Conservation (phyloP, 2,888 invertebrate species). For the Napeogenes sylphis region DNA sequence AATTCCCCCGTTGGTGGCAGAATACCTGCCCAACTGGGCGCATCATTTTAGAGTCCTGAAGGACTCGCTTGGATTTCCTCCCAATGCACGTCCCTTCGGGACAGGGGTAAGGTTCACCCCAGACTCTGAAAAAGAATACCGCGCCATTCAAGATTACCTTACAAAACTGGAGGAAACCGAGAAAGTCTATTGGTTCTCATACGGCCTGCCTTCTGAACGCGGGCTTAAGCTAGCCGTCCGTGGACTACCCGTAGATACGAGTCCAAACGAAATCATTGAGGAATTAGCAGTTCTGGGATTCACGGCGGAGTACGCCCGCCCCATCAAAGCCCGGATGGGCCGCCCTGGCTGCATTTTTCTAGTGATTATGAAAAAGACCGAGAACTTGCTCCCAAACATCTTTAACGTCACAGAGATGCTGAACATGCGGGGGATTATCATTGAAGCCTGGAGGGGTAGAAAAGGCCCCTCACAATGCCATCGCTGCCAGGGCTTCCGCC, state of each 20-base stretch:
- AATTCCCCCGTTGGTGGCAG: no score
- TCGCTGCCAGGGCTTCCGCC: no score
- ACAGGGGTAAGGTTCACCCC: not conserved
- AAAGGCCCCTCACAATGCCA: no score
- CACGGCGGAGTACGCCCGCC: not conserved
- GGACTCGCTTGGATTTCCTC: no score
- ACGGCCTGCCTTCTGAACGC: slow-evolving; percentile 20
- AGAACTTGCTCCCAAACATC: no score
- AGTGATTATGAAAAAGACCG: not conserved
- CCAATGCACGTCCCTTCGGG: no score
- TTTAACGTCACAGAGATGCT: no score
- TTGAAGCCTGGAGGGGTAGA: no score
- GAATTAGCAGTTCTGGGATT: not conserved
- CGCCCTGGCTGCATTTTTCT: not conserved
- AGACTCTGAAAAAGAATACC: not conserved
- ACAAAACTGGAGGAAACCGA: not conserved
- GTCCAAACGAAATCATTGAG: not conserved
- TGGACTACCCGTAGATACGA: slow-evolving; percentile 4
- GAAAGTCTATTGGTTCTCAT: slow-evolving; percentile 25
- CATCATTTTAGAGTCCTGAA: no score
- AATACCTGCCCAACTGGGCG: no score
- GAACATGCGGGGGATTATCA: no score
- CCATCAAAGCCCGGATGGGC: not conserved
- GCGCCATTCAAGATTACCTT: no score
- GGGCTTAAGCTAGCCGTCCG: slow-evolving; percentile 23